phyloP scores from a whole-genome alignment of 2,888 invertebrate genomes.

The Cremastinae sp. region DNA sequence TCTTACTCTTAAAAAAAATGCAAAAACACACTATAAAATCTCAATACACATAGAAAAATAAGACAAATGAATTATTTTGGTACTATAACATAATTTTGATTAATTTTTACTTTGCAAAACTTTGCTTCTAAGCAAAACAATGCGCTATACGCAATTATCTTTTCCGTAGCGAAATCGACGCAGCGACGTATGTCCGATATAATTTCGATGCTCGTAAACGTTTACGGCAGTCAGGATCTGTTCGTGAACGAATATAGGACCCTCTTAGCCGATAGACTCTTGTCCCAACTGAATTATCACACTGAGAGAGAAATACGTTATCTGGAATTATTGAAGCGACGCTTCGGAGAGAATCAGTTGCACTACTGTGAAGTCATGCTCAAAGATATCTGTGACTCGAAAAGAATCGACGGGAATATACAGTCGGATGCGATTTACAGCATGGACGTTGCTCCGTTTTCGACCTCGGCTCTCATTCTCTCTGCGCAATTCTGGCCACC shows the following conservation, averaged over 20 bases:
- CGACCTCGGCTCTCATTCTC: conserved; percentile 92
- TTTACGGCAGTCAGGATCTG: conserved; percentile 98
- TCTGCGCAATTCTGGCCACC: conserved; percentile 99
- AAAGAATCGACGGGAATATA: conserved; percentile 93
- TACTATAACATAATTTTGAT: not conserved
- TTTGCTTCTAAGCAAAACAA: no score
- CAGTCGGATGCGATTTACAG: conserved; percentile 87
- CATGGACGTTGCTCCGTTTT: conserved; percentile 80
- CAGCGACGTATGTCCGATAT: conserved; percentile 90
- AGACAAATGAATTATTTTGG: no score
- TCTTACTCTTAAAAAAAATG: no score
- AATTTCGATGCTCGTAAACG: conserved; percentile 98
- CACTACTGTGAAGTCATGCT: conserved; percentile 99
- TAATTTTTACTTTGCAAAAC: not conserved
- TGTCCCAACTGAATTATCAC: conserved; percentile 92
- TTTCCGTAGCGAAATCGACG: conserved; percentile 82
- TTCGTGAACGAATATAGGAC: conserved; percentile 99
- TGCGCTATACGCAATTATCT: not conserved
- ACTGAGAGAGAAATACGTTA: conserved; percentile 95
- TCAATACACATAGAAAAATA: no score
- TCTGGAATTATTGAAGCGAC: conserved; percentile 94
- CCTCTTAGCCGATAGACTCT: conserved; percentile 92
- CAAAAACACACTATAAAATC: no score
- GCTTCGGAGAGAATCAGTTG: conserved; percentile 97
- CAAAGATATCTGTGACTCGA: conserved; percentile 97